These are phyloP conservation scores for Therioaphis trifolii DNA, from an alignment of 2,888 invertebrate genomes.

Conservation along the genomic window DNA sequence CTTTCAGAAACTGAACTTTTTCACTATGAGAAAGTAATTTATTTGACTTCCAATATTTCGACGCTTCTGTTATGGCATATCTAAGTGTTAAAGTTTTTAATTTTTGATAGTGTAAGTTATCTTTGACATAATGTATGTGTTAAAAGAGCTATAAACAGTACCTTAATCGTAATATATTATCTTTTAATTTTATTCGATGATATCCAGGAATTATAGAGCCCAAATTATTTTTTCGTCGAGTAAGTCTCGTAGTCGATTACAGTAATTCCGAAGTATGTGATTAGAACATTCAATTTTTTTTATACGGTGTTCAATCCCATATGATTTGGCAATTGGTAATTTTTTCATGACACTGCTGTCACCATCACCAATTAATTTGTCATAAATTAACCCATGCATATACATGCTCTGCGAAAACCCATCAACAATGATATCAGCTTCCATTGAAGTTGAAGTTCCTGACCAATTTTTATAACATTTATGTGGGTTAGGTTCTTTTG, in stretches of 20 bases:
- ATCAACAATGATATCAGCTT: conserved; percentile 13
- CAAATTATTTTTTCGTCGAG: conserved; percentile 7
- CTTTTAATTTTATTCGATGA: conserved; percentile 12
- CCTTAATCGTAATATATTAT: conserved; percentile 8
- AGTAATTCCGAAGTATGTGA: no score
- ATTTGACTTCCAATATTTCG: conserved; percentile 18
- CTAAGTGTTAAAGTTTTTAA: background rate
- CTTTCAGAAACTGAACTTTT: conserved; percentile 5
- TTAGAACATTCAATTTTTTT: conserved; percentile 22
- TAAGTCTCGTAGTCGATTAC: conserved; percentile 6
- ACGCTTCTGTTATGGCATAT: conserved; percentile 20
- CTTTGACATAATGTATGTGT: background rate
- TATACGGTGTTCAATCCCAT: background rate
- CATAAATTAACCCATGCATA: no score
- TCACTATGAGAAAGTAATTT: background rate
- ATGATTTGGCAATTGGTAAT: conserved; percentile 8
- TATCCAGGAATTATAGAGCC: background rate
- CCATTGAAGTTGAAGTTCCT: conserved; percentile 14
- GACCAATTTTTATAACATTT: background rate
- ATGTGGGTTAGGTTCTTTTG: conserved; percentile 21
- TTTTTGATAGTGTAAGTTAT: background rate
- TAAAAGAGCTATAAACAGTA: background rate
- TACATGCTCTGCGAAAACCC: background rate
- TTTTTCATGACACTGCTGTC: conserved; percentile 19
- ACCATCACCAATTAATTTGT: conserved; percentile 17